Base-by-base conservation (phyloP, 2,888 invertebrate species). In the Willowsia nigromaculata region DNA sequence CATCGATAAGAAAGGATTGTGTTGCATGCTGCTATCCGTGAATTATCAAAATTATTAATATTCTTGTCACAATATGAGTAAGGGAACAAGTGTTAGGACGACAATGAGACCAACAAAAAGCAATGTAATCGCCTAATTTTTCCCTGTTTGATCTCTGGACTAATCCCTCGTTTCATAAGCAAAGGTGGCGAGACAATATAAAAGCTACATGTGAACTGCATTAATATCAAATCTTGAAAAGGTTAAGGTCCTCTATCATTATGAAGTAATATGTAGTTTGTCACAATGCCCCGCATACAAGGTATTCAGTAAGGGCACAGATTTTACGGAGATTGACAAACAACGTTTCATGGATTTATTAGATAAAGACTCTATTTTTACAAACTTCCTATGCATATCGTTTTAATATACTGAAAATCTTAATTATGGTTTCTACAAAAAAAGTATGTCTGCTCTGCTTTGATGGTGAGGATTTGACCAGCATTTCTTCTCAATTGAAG, bases 41-140 rank as follows among this genome's bases (percentile, higher is more conserved):
- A 22, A 37, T 56, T 78, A 78, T 78, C 37, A 78, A 56, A 37
- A 37, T 62, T 85, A 78, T 85, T 85, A 85, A 85, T 85, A 85
- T 85, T 85, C 85, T 50, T 85, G 85, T 85, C 85, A 85, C 85
- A 85, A 85, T 13, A 22, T 22, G 9, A 11, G 18, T 25, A 30
- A 62, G 25, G 15, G 37, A 68, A 11, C 68, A 68, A 30, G 47
- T 43, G 30, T 22, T 22, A 74, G 15, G 0, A 25, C 15, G 11
- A 30, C 5, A 53, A 11, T 1, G n/a, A 56, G 56, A 56, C 56
- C 56, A 22, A 56, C 56, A 56, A 25, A 1, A 56, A 25, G 11
- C 13, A 18, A 18, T 50, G 74, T 47, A 74, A 47, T 37, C 9
- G 47, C 27, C 59, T 62, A 30, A 15, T 62, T 62, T 62, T 30